Evolutionary conservation across 2,888 invertebrate species (phyloP).

Genomic region (Synanthedon andrenaeformis): DNA sequence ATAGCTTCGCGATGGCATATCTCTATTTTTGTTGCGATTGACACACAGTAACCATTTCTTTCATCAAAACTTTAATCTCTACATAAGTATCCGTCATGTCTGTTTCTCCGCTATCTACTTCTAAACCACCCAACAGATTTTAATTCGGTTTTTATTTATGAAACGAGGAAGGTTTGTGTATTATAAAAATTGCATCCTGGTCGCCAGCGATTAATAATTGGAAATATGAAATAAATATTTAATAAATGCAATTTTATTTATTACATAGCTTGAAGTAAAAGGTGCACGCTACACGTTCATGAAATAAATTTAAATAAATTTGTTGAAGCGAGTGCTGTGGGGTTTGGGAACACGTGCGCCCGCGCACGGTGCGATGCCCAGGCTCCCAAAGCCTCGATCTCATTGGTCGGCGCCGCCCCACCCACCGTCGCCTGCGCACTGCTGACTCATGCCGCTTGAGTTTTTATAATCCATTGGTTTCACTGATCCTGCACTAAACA

Average conservation of each 20-base stretch:
- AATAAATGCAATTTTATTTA: not conserved
- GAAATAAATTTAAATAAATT: slow-evolving; percentile 4
- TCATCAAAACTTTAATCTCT: too few species aligned
- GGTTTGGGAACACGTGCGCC: slow-evolving; percentile 33
- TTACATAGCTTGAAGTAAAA: not conserved
- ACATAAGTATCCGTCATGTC: too few species aligned
- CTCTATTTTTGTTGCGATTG: too few species aligned
- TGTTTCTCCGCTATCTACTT: too few species aligned
- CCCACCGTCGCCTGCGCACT: slow-evolving; percentile 29
- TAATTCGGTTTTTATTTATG: too few species aligned
- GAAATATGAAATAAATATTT: not conserved
- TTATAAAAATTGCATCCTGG: too few species aligned
- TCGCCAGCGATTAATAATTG: too few species aligned
- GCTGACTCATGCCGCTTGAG: slow-evolving; percentile 28
- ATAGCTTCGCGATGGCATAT: too few species aligned
- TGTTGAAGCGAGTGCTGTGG: not conserved
- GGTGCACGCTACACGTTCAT: not conserved
- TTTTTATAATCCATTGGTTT: not conserved
- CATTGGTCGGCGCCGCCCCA: slow-evolving; percentile 56
- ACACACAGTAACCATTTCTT: too few species aligned
- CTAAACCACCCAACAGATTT: too few species aligned
- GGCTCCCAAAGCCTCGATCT: slow-evolving; percentile 19
- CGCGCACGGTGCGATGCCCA: slow-evolving; percentile 30
- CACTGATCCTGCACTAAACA: not conserved
- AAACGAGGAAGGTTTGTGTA: too few species aligned